phyloP scores from a whole-genome alignment of 2,888 invertebrate species.

The Incurvaria masculella region DNA sequence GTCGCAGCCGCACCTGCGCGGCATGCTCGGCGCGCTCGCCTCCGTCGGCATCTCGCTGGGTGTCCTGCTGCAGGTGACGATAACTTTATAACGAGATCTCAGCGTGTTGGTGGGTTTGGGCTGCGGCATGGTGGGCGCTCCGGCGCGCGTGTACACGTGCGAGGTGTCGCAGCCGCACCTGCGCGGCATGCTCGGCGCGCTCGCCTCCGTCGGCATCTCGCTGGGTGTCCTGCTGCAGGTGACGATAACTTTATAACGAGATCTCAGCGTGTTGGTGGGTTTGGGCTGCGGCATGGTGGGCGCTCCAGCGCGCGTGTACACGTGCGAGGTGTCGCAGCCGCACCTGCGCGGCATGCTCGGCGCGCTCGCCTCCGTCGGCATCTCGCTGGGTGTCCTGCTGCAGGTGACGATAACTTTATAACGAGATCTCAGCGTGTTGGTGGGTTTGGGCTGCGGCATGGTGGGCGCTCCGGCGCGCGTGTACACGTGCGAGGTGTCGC shows the following conservation, averaged over 20 bases:
- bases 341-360: conserved; percentile 73
- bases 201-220: conserved; percentile 70
- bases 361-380: conserved; percentile 67
- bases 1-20: conserved; percentile 70
- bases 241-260: no score
- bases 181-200: conserved; percentile 69
- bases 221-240: conserved; percentile 63
- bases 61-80: conserved; percentile 53
- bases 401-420: conserved; percentile 27
- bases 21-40: conserved; percentile 67
- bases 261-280: conserved; percentile 62
- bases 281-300: conserved; percentile 71
- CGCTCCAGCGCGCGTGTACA: conserved; percentile 67
- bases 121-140: conserved; percentile 71
- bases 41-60: conserved; percentile 72
- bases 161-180: conserved; percentile 71
- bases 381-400: conserved; percentile 67
- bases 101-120: conserved; percentile 66
- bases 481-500: conserved; percentile 68
- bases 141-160: conserved; percentile 66
- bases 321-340: conserved; percentile 69
- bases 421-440: conserved; percentile 56
- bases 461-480: conserved; percentile 68
- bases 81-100: no score
- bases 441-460: conserved; percentile 70